phyloP scores from a whole-genome alignment of 2,113 vertebrate genomes.

The Grus americana region DNA sequence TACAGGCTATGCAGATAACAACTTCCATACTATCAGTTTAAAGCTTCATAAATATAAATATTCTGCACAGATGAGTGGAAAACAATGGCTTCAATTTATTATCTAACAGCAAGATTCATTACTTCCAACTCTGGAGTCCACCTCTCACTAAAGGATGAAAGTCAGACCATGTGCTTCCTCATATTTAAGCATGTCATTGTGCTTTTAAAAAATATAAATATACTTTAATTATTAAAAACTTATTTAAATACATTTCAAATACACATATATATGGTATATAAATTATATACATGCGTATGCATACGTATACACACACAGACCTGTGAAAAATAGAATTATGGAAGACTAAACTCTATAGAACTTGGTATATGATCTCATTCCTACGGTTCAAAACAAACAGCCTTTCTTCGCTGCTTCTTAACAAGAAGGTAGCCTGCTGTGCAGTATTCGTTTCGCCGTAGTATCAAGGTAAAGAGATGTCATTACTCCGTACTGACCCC shows the following conservation, averaged over 20 bases:
- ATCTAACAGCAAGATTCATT: background rate
- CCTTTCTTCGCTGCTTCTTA: slow-evolving; percentile 46
- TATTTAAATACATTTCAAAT: slow-evolving; percentile 26
- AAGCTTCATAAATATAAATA: background rate
- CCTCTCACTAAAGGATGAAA: background rate
- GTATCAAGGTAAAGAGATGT: slow-evolving; percentile 46
- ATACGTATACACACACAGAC: background rate
- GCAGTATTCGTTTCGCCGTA: slow-evolving; percentile 10
- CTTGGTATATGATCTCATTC: slow-evolving; percentile 44
- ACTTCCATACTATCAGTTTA: background rate
- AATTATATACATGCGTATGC: no score
- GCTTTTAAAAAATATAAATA: slow-evolving; percentile 42
- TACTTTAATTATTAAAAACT: slow-evolving; percentile 4
- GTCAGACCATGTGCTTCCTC: background rate
- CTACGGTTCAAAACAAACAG: slow-evolving; percentile 62
- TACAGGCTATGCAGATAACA: background rate
- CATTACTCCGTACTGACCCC: slow-evolving; percentile 11
- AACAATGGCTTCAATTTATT: background rate
- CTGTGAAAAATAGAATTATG: slow-evolving; percentile 53
- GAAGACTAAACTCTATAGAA: background rate
- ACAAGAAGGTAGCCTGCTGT: slow-evolving; percentile 26
- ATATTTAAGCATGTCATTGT: background rate
- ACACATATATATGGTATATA: background rate
- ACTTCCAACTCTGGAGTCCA: background rate
- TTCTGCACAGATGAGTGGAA: background rate